phyloP scores from a whole-genome alignment of 2,113 vertebrate species.

The Pollimyrus isidori region DNA sequence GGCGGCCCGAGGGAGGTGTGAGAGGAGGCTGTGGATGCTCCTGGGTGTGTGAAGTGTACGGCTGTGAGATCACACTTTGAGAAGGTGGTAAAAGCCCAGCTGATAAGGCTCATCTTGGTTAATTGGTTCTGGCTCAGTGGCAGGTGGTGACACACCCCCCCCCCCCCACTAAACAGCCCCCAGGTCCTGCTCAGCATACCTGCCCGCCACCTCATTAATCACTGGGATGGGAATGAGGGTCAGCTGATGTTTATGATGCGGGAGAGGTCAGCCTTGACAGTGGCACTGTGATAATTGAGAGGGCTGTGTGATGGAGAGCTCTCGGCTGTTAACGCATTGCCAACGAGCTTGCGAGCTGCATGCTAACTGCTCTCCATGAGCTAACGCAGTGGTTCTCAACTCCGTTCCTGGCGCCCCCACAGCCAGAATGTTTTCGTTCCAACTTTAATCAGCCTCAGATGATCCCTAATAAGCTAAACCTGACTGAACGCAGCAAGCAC shows the following conservation, averaged over 20 bases:
- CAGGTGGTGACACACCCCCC: background rate
- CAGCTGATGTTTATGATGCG: background rate
- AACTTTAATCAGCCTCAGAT: too few species aligned
- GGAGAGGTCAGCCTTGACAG: background rate
- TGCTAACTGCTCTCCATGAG: too few species aligned
- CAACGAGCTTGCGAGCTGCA: too few species aligned
- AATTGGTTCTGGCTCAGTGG: constrained; percentile 14
- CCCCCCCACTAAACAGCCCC: background rate
- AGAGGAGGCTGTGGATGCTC: background rate
- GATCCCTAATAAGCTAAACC: too few species aligned
- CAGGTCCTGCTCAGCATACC: background rate
- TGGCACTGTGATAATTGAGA: background rate
- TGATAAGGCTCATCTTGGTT: background rate
- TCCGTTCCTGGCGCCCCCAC: too few species aligned
- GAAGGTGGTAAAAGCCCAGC: background rate
- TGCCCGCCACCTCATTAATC: constrained; percentile 11
- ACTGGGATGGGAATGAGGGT: background rate
- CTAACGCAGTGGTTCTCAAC: too few species aligned
- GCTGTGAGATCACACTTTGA: background rate
- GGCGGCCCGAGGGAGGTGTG: background rate
- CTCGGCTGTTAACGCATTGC: background rate
- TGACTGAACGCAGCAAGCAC: too few species aligned
- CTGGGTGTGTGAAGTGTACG: background rate
- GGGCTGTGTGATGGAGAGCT: background rate
- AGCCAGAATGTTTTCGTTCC: too few species aligned